phyloP scores from a whole-genome alignment of 2,888 invertebrate genomes.

The Drosophila histrio region DNA sequence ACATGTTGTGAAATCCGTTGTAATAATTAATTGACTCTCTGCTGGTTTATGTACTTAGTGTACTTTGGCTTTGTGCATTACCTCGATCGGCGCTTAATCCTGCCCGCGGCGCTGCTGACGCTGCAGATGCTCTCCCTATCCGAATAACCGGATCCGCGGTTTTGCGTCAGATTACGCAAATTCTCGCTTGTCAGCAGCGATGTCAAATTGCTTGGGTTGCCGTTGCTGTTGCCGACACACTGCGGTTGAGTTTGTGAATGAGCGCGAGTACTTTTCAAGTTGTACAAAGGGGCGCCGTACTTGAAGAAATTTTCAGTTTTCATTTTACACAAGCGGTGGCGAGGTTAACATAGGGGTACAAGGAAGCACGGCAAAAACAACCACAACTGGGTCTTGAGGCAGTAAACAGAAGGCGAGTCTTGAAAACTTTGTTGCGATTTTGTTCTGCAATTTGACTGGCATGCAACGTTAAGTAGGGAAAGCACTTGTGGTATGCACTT shows the following conservation, averaged over 20 bases:
- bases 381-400: constrained; percentile 32
- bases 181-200: constrained; percentile 68
- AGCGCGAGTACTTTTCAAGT: constrained; percentile 75
- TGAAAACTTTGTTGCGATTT: constrained; percentile 56
- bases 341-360: constrained; percentile 37
- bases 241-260: constrained; percentile 71
- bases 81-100: constrained; percentile 78
- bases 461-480: constrained; percentile 53
- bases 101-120: constrained; percentile 69
- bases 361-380: constrained; percentile 8
- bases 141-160: constrained; percentile 66
- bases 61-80: constrained; percentile 17
- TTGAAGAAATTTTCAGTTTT: constrained; percentile 82
- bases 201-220: constrained; percentile 38
- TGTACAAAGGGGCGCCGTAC: constrained; percentile 79
- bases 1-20: background rate
- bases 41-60: background rate
- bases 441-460: constrained; percentile 45
- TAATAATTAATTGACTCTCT: background rate
- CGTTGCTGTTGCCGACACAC: constrained; percentile 41
- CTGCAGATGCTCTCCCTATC: constrained; percentile 82
- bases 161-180: constrained; percentile 55
- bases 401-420: constrained; percentile 30
- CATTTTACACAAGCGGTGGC: constrained; percentile 73
- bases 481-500: constrained; percentile 71